Conservation (phyloP, 2,113 vertebrate species). For the Corapipo altera region DNA sequence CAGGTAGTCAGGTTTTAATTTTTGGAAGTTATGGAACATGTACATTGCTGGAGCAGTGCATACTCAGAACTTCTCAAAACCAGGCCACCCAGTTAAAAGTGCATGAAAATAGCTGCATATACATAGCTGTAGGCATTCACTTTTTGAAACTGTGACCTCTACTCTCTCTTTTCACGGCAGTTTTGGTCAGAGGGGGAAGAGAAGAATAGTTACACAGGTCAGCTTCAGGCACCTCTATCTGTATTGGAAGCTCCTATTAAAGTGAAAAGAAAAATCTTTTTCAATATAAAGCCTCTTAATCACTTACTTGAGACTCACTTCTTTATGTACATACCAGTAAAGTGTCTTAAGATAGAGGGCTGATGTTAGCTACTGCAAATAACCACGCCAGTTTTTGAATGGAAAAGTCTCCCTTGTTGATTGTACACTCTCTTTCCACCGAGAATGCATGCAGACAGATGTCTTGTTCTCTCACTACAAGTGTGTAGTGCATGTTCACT, state of each 20-base stretch:
- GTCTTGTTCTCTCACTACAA: not conserved
- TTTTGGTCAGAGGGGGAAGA: not conserved
- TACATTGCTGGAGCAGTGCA: not conserved
- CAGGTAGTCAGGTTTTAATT: not conserved
- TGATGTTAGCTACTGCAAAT: not conserved
- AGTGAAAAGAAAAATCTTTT: not conserved
- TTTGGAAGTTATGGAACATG: not conserved
- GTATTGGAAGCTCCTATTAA: not conserved
- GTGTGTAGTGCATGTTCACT: not conserved
- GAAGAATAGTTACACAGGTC: not conserved
- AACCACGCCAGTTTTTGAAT: rapidly evolving
- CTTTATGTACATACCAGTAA: not conserved
- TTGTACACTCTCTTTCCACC: not conserved
- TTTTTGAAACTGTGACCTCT: constrained; percentile 11
- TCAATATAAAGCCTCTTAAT: not conserved
- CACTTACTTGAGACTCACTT: not conserved
- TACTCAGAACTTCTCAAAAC: not conserved
- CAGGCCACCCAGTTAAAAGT: constrained; percentile 45
- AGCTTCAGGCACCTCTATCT: not conserved
- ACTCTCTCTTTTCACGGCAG: not conserved
- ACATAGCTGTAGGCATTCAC: not conserved
- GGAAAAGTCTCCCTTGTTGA: not conserved
- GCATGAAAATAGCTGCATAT: constrained; percentile 34
- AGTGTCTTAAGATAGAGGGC: not conserved
- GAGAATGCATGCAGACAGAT: not conserved